Evolutionary conservation across 1,140 invertebrate genomes (phyloP), one percentile per base, ranked within the genome.

Genomic region (Pemphigus obesinymphae): DNA sequence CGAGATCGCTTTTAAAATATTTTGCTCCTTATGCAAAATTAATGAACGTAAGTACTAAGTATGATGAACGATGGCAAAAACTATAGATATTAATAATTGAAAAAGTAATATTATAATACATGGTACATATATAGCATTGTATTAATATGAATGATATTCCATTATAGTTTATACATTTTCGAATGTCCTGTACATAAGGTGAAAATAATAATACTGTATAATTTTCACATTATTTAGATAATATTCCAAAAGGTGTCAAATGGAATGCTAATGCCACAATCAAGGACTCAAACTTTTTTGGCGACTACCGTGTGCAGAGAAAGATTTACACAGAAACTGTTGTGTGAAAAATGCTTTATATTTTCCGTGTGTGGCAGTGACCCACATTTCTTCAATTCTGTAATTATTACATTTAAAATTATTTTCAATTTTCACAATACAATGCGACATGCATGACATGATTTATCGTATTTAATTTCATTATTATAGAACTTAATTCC

Each of bases 401-500:
- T 80, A 80, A 63, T 20, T 23, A 45, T 43, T 53, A 58, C 10
- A 72, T 26, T 26, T 26, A 3, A n/a, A n/a, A 20, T 15, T 43
- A 43, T 80, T 63, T 58, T 78, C 3, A 3, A 45, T 45, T 45
- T 13, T 10, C 0, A 13, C 31, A 11, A 20, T 66, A 40, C 23
- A 2, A 26, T 23, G n/a, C 23, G 23, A 55, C 23, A 1, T n/a
- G n/a, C n/a, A n/a, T n/a, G n/a, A n/a, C n/a, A n/a, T n/a, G 20
- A 3, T 23, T 68, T 68, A n/a, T 43, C 43, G 17, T 26, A 11
- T 72, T 31, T 50, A 26, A 45, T 5, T 17, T 29, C 23, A 26
- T 7, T 48, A 50, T 87, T 87, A 10, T 84, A 93, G 92, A 92
- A 91, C 31, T 88, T 92, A 85, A 83, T 95, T 0, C 92, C 93